Conservation (phyloP, 2,888 invertebrate genomes). For the Hartigia nigra region DNA sequence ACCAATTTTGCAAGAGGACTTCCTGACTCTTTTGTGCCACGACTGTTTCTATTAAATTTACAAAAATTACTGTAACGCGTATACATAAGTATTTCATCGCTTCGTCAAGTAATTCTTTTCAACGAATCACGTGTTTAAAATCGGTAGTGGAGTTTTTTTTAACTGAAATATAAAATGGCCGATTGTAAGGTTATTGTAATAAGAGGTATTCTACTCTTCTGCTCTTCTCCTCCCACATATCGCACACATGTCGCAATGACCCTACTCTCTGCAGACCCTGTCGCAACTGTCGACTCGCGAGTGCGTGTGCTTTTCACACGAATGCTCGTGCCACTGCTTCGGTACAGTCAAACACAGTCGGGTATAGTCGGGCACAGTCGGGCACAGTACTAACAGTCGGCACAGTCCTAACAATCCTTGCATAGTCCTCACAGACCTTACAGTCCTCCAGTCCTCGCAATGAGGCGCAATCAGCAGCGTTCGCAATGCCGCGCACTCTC, state of each 20-base stretch:
- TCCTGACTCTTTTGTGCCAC: not conserved
- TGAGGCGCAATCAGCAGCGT: not conserved
- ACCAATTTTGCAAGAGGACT: not conserved
- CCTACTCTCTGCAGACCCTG: not conserved
- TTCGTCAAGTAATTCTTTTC: not conserved
- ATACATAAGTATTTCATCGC: not conserved
- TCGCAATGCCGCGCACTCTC: not conserved
- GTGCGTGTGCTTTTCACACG: conserved; percentile 7
- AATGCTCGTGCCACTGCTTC: not conserved
- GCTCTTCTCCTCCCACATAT: not conserved
- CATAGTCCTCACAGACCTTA: not conserved
- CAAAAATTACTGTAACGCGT: not conserved
- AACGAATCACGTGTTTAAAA: not conserved
- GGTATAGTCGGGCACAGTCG: no score
- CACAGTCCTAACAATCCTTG: not conserved
- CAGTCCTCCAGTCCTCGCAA: not conserved
- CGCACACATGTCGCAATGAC: conserved; percentile 1
- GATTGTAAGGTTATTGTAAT: not conserved
- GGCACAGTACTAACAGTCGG: not conserved
- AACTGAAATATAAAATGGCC: not conserved
- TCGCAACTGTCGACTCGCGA: not conserved
- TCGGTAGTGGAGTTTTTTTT: not conserved
- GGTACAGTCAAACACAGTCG: no score
- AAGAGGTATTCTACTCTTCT: not conserved
- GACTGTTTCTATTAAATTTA: not conserved